Base-by-base conservation (phyloP, 2,888 invertebrate species). In the Zootermopsis nevadensis region DNA sequence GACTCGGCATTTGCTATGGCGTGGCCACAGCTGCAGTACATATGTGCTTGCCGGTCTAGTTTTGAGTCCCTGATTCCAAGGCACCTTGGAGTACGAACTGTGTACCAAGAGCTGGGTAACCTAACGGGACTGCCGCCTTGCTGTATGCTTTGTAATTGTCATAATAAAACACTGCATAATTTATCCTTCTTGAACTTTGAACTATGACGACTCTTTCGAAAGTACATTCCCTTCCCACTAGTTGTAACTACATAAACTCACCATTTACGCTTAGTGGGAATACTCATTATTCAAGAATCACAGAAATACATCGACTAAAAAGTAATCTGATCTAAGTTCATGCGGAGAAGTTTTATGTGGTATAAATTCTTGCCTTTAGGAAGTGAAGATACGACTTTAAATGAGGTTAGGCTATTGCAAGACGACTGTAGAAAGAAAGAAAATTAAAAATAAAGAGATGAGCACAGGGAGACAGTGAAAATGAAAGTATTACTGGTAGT, bases 401-500 rank as follows among this genome's bases (percentile, higher is more conserved):
- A 67, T 67, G 67, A 30, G 67, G 67, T 67, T 67, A 67, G 15
- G 30, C 4, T 67, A 27, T 30, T 67, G 67, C 67, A 67, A 67
- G 30, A 67, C 8, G 30, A 10, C 19, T 15, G 19, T 19, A 24
- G 53, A 24, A 38, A 53, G 53, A 22, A 53, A 15, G 15, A 15
- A 48, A 48, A 48, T 48, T 12, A 48, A n/a, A n/a, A n/a, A n/a
- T n/a, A n/a, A 15, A 10, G 30, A 30, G 67, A 27, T 67, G 10
- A 27, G 27, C 27, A 27, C 6, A n/a, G 15, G 30, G 30, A 15
- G 67, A 67, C 67, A 30, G 67, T 67, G 67, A 30, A 67, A 67
- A 67, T 27, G 66, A 67, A 67, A 67, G 67, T 53, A 15, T 48
- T 15, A 15, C 7, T 53, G 53, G 53, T 53, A 19, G 53, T 67